Evolutionary conservation across 2,113 vertebrate species (phyloP), one percentile per base, ranked within the genome.

Genomic region (Dermatemys mawii): DNA sequence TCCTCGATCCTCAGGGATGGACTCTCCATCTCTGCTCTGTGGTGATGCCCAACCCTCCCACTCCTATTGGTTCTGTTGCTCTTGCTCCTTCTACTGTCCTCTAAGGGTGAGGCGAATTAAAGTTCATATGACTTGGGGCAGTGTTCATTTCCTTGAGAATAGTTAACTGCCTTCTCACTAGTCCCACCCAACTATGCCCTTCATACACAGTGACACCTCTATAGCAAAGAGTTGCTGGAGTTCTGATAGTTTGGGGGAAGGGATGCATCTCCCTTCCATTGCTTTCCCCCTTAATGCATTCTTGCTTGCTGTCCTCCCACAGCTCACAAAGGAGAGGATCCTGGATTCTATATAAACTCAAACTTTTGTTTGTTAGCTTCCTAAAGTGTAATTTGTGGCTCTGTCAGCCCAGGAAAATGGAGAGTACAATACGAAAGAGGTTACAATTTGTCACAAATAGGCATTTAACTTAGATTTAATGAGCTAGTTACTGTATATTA

Each of bases 391-490:
- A 86, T 95, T 93, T 96, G 55, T 93, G 89, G 85, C 63, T 90
- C 78, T 96, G 35, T 63, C 70, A 87, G 80, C 75, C 41, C 83
- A 2, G 9, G 55, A 79, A 96, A 96, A 90, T 83, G 38, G 84
- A 95, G 95, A 90, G 54, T 90, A 19, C 85, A 90, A 86, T 78
- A 90, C 82, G 94, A 92, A 90, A 87, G 91, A 87, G 49, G 88
- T 84, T 96, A 90, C 75, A 88, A 54, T 96, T 96, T 94, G 78
- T 95, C 88, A 90, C 87, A 95, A 97, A 96, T 95, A 97, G 97
- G 19, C 91, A 97, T 97, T 98, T 97, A 96, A 94, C 91, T 96
- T 95, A 95, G 91, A 81, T 94, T 94, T 96, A 97, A 97, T 96
- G 84, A 97, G 81, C 81, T 97, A 89, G 84, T 94, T 97, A 73